These are phyloP conservation scores for Spisula solida DNA, from an alignment of 2,888 invertebrate genomes.

Conservation along the genomic window DNA sequence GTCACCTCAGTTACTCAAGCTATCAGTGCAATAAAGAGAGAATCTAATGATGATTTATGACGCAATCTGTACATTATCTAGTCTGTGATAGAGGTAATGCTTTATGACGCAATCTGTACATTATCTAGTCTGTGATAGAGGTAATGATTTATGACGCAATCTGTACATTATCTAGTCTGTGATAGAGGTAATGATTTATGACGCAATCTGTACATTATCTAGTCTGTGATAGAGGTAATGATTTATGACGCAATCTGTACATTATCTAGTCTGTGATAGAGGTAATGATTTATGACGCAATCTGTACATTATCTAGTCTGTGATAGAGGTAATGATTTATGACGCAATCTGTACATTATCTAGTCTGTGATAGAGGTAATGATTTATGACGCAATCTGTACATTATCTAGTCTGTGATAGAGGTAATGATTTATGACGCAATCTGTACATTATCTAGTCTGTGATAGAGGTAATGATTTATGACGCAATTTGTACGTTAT, in stretches of 20 bases:
- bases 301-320: conserved; percentile 26
- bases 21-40: conserved; percentile 74
- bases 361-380: conserved; percentile 48
- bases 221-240: conserved; percentile 44
- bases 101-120: conserved; percentile 7
- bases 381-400: neutral
- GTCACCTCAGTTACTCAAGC: conserved; percentile 90
- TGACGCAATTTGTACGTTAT: neutral
- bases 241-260: neutral
- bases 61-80: conserved; percentile 13
- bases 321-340: conserved; percentile 38
- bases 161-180: conserved; percentile 32
- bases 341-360: neutral
- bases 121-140: conserved; percentile 45
- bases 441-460: conserved; percentile 26
- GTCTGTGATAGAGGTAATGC: conserved; percentile 42
- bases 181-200: conserved; percentile 29
- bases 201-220: conserved; percentile 12
- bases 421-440: conserved; percentile 28
- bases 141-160: conserved; percentile 15
- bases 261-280: conserved; percentile 44
- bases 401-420: conserved; percentile 43
- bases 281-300: conserved; percentile 16
- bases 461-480: conserved; percentile 34
- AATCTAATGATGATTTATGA: conserved; percentile 25